phyloP scores from a whole-genome alignment of 2,797 vertebrate genomes.

The Sebastes miniatus region DNA sequence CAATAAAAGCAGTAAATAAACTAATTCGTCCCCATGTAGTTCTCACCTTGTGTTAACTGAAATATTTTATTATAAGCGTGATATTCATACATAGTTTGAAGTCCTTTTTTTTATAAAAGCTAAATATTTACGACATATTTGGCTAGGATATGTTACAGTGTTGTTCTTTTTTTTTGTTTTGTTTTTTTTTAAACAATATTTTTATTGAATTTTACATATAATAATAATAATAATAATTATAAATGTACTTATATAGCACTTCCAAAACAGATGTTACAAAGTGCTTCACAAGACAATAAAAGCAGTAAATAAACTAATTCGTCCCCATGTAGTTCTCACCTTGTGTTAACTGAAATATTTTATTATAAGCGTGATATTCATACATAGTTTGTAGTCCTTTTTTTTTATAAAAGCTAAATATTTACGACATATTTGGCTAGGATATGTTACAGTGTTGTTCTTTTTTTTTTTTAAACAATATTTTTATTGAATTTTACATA shows the following conservation, averaged over 20 bases:
- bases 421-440: no score
- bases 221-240: no score
- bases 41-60: not conserved
- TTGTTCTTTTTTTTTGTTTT: no score
- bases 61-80: not conserved
- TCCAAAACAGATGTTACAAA: no score
- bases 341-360: not conserved
- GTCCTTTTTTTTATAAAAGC: not conserved
- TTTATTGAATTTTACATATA: no score
- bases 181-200: no score
- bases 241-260: no score
- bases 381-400: not conserved
- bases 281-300: no score
- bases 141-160: not conserved
- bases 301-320: slow-evolving; percentile 29
- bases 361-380: not conserved
- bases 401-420: not conserved
- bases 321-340: slow-evolving; percentile 55
- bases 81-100: not conserved
- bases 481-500: no score
- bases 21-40: slow-evolving; percentile 66
- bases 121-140: rapidly evolving
- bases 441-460: not conserved
- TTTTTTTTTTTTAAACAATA: no score
- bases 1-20: no score